Conservation (phyloP, 64 coral and sea anemone genomes). For the Acropora yongei region DNA sequence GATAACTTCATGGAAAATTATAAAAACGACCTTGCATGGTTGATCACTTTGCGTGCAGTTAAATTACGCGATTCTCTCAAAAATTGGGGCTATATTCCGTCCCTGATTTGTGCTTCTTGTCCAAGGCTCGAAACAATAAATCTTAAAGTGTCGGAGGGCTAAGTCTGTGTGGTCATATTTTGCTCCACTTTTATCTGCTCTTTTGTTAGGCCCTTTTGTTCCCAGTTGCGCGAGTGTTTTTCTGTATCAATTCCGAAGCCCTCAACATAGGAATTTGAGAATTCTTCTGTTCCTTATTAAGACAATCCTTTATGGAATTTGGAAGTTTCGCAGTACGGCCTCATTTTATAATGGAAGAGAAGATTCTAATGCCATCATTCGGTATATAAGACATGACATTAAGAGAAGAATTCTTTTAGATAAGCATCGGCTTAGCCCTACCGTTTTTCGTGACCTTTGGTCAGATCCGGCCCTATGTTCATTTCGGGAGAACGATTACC, state of each 20-base stretch:
- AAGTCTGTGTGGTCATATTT: background rate
- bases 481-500: no score
- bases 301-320: background rate
- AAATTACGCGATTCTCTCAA: background rate
- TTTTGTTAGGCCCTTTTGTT: background rate
- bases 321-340: background rate
- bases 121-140: background rate
- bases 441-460: background rate
- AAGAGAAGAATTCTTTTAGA: background rate
- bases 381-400: background rate
- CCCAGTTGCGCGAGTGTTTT: no score
- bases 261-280: no score
- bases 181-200: no score
- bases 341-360: background rate
- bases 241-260: no score
- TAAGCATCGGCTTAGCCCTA: background rate
- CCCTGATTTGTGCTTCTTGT: background rate
- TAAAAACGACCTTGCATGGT: background rate
- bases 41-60: background rate
- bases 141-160: background rate
- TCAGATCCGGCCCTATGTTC: background rate
- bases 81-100: conserved; percentile 1
- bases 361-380: background rate
- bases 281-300: background rate
- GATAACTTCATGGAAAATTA: background rate